phyloP scores from a whole-genome alignment of 2,888 invertebrate species.

The Aphodius granarius region DNA sequence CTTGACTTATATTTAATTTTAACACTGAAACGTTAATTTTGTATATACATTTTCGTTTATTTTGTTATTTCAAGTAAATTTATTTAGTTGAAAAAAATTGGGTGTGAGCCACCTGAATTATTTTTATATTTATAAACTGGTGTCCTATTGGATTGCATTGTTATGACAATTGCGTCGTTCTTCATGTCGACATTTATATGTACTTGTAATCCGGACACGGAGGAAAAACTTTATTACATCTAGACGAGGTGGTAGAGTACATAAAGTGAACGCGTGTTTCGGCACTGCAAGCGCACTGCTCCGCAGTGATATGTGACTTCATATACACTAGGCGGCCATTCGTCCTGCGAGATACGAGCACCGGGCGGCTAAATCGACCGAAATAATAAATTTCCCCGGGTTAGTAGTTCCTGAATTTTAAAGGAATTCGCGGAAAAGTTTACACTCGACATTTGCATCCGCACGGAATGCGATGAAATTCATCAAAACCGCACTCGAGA shows the following conservation, averaged over 20 bases:
- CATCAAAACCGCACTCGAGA: neutral
- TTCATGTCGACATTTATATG: neutral
- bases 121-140: too few species aligned
- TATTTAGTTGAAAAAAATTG: too few species aligned
- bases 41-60: too few species aligned
- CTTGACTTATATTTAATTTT: too few species aligned
- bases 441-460: neutral
- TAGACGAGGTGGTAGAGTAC: neutral
- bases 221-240: conserved; percentile 12
- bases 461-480: neutral
- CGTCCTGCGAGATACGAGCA: conserved; percentile 1
- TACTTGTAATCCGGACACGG: neutral
- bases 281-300: neutral
- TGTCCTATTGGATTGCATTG: too few species aligned
- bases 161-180: too few species aligned
- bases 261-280: conserved; percentile 6
- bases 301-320: neutral
- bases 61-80: too few species aligned
- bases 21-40: too few species aligned
- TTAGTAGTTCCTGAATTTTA: conserved; percentile 13
- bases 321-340: neutral
- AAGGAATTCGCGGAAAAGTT: conserved; percentile 9
- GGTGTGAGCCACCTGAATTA: too few species aligned
- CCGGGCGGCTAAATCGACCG: conserved; percentile 1
- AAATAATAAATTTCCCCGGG: conserved; percentile 12